Base-by-base conservation (phyloP, 2,113 vertebrate species). In the Circaetus gallicus region DNA sequence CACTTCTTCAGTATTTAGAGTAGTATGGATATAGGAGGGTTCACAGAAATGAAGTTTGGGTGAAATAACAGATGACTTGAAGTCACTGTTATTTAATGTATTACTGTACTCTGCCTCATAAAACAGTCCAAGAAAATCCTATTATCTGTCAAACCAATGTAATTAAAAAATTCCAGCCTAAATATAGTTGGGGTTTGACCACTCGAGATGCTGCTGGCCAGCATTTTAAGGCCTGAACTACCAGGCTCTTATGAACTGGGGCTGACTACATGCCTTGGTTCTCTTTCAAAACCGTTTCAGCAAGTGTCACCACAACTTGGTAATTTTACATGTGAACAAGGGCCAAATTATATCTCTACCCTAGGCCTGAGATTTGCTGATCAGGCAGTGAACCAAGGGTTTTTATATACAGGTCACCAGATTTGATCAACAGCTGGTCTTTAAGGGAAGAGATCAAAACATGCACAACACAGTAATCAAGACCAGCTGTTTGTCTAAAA, bases 401-500 rank as follows among this genome's bases (percentile, higher is more conserved):
- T 19, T 95, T 93, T 73, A 84, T 72, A 79, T 53, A 69, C 58
- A 95, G 70, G 53, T 91, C 66, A 76, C 52, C 61, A 49, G 85
- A 86, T 95, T 61, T 69, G 77, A 91, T 92, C 89, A 95, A 73
- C 91, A 95, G 93, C 81, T 94, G 89, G 58, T 80, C 81, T 91
- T 73, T 89, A 72, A 91, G 52, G n/a, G 70, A 85, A 79, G 69
- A 87, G 49, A 87, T 87, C 70, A 95, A 71, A 93, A 89, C 25
- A 76, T n/a, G 20, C 43, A 66, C 81, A 65, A 52, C 31, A 47
- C 31, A 82, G n/a, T 95, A 94, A 95, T 95, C 9, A 36, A 84
- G 62, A 91, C 83, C 95, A 96, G 96, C 96, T 97, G 96, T 87
- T 80, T 91, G 80, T 72, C 73, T 87, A 55, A 86, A 84, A 91